These are phyloP conservation scores for Ligdia adustata DNA, from an alignment of 2,888 invertebrate genomes.

Conservation along the genomic window DNA sequence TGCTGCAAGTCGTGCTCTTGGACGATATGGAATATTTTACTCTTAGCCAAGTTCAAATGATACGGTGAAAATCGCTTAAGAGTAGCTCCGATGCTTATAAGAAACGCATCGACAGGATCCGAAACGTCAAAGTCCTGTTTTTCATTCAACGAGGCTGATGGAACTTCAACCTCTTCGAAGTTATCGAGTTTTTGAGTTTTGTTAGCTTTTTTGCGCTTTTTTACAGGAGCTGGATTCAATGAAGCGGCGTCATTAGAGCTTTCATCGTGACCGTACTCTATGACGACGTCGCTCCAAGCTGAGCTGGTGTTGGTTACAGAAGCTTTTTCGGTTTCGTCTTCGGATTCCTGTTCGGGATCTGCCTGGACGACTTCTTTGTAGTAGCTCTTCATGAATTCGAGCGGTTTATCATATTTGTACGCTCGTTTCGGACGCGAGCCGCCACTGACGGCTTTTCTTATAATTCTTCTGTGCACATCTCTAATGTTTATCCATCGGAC, in stretches of 20 bases:
- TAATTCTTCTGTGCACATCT: constrained; percentile 69
- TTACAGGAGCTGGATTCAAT: too few relatives aligned
- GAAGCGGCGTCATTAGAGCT: constrained; percentile 46
- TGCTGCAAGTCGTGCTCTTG: constrained; percentile 77
- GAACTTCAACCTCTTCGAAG: constrained; percentile 37
- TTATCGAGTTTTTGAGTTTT: constrained; percentile 43
- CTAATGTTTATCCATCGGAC: constrained; percentile 76
- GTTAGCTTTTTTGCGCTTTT: constrained; percentile 37
- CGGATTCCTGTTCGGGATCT: constrained; percentile 45
- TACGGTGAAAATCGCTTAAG: constrained; percentile 72
- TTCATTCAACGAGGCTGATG: constrained; percentile 46
- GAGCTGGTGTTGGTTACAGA: constrained; percentile 10
- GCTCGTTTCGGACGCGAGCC: constrained; percentile 44
- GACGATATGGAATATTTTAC: constrained; percentile 73
- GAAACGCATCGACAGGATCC: constrained; percentile 72
- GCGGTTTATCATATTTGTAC: constrained; percentile 70
- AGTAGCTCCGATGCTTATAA: constrained; percentile 71
- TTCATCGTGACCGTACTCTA: constrained; percentile 43
- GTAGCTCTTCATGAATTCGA: constrained; percentile 64
- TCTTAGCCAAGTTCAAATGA: constrained; percentile 74
- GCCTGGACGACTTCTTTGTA: constrained; percentile 61
- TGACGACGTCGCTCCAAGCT: constrained; percentile 19
- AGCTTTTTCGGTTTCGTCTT: constrained; percentile 32
- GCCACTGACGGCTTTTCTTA: constrained; percentile 51
- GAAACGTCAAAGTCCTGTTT: constrained; percentile 55